Percentiles rank a stretch among this genome's conserved stretches.
Evolutionary conservation across 2,113 vertebrate species (phyloP).

Genomic region (Cephalopterus ornatus): DNA sequence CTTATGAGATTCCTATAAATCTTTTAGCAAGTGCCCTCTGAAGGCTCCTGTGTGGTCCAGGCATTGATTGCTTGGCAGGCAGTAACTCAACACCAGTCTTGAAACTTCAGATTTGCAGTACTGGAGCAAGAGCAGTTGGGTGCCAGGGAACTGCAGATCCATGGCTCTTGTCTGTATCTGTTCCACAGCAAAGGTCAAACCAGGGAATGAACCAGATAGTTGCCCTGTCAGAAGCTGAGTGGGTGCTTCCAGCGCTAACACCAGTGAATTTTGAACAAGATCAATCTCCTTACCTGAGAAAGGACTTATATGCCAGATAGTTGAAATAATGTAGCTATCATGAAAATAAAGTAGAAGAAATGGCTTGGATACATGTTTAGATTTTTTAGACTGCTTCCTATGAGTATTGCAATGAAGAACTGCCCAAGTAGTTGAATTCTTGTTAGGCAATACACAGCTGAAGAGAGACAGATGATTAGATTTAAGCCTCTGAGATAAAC

Average conservation of each 20-base stretch:
- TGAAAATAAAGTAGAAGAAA: not conserved
- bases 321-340: not conserved
- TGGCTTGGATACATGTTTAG: not conserved
- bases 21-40: not conserved
- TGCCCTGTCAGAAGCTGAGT: not conserved
- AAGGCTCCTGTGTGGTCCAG: not conserved
- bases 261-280: not conserved
- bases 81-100: not conserved
- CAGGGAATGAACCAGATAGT: not conserved
- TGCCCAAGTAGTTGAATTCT: not conserved
- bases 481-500: not conserved
- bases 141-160: not conserved
- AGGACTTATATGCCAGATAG: not conserved
- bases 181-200: not conserved
- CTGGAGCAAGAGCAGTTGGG: not conserved
- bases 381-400: not conserved
- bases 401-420: not conserved
- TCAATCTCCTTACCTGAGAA: not conserved
- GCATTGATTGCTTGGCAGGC: fast-evolving
- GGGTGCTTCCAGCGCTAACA: not conserved
- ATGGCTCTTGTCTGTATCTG: not conserved
- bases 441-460: not conserved
- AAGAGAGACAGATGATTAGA: not conserved
- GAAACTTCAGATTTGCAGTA: not conserved
- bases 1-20: not conserved